Evolutionary conservation across 2,113 vertebrate species (phyloP).

Genomic region (Microcebus tavaratra): DNA sequence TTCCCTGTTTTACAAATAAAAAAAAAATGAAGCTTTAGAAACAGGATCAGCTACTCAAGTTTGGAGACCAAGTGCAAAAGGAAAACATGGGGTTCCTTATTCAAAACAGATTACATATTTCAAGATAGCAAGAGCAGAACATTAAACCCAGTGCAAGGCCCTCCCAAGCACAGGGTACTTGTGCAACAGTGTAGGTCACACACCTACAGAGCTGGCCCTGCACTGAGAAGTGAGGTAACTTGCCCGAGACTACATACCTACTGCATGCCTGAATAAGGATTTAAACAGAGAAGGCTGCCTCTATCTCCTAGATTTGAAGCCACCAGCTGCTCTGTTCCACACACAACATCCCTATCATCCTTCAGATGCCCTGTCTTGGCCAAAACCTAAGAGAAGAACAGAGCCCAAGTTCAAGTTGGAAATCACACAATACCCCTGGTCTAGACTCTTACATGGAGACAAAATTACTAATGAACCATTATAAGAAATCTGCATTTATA

Average conservation of each 20-base stretch:
- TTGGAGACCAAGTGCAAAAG: neutral
- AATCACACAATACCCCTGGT: neutral
- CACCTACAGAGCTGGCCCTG: neutral
- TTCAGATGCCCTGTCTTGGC: neutral
- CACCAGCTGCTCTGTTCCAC: neutral
- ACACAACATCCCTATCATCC: neutral
- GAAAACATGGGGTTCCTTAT: neutral
- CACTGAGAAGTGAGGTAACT: neutral
- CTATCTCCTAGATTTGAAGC: neutral
- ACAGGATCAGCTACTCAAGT: neutral
- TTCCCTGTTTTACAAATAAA: neutral
- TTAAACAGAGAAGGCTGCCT: neutral
- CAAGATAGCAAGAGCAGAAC: neutral
- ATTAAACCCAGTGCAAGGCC: neutral
- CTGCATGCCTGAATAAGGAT: neutral
- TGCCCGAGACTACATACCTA: neutral
- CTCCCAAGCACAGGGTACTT: neutral
- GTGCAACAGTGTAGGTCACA: neutral
- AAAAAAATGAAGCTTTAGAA: neutral
- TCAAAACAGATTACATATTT: neutral
- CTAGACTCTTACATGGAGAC: neutral
- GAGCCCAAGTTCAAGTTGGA: neutral
- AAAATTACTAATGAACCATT: neutral
- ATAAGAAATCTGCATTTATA: neutral
- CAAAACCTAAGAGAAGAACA: neutral